phyloP scores from a whole-genome alignment of 1,140 invertebrate genomes.

The Diorhabda carinulata region DNA sequence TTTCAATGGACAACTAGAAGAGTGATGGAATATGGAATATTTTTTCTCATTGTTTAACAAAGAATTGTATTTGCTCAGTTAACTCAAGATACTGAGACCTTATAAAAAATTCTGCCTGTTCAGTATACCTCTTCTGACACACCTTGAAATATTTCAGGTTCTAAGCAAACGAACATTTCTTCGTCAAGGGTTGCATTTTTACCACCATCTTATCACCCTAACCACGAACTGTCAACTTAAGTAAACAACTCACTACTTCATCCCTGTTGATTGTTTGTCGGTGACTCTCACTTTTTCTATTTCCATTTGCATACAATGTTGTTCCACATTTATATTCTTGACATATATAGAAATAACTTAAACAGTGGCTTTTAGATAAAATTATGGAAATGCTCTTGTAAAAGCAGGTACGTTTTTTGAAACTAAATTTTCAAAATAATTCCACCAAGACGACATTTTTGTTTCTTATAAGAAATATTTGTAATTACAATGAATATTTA shows the following conservation, averaged over 20 bases:
- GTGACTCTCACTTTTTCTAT: neutral
- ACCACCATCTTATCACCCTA: conserved; percentile 6
- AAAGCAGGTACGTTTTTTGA: conserved; percentile 14
- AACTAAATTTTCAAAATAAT: neutral
- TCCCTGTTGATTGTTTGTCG: neutral
- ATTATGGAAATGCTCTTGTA: conserved; percentile 26
- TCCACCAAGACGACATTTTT: neutral
- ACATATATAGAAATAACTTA: conserved; percentile 24
- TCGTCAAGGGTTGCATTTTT: neutral
- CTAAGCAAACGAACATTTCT: neutral
- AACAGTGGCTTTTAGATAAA: conserved; percentile 28
- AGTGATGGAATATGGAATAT: no score
- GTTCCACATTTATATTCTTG: conserved; percentile 25
- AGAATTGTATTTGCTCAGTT: no score
- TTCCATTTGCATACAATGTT: conserved; percentile 28
- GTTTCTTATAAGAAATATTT: no score
- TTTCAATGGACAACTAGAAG: no score
- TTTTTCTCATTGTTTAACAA: no score
- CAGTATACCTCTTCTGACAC: neutral
- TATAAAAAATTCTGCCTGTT: no score
- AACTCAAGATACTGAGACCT: no score
- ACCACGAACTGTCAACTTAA: conserved; percentile 10
- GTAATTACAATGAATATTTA: no score
- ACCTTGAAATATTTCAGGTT: neutral
- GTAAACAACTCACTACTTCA: conserved; percentile 15